Conservation (phyloP, 2,797 vertebrate genomes). For the Pseudotriccus pelzelni region DNA sequence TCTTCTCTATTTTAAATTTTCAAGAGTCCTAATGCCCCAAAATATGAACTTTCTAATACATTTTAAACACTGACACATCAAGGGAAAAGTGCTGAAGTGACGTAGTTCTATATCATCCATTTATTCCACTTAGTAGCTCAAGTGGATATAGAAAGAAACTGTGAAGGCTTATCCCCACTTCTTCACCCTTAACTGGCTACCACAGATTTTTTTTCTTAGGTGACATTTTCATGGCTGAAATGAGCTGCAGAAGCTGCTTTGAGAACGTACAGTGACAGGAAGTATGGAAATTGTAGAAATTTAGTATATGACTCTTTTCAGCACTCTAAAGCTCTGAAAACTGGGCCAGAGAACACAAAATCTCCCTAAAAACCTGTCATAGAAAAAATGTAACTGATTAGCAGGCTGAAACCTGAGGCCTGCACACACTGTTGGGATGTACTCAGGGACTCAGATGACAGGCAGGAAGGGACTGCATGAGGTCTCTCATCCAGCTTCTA, state of each 20-base stretch:
- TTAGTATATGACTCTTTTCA: neutral
- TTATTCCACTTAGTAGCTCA: neutral
- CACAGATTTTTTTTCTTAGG: neutral
- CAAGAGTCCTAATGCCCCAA: neutral
- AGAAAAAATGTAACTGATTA: neutral
- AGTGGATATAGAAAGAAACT: neutral
- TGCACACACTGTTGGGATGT: neutral
- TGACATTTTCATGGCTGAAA: neutral
- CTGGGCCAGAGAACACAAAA: neutral
- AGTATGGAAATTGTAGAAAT: neutral
- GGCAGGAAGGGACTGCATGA: rapidly evolving
- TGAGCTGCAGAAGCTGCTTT: neutral
- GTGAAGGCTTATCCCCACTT: neutral
- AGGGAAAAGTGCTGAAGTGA: neutral
- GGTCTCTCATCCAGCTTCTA: neutral
- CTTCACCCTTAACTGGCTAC: neutral
- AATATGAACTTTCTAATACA: neutral
- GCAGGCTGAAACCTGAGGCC: neutral
- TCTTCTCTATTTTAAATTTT: neutral
- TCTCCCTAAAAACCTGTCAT: neutral
- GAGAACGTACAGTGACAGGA: neutral
- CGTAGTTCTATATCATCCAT: neutral
- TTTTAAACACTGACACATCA: neutral
- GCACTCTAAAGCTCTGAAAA: neutral
- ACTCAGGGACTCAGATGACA: neutral